Conservation (phyloP, 2,113 vertebrate species). For the Corapipo altera region DNA sequence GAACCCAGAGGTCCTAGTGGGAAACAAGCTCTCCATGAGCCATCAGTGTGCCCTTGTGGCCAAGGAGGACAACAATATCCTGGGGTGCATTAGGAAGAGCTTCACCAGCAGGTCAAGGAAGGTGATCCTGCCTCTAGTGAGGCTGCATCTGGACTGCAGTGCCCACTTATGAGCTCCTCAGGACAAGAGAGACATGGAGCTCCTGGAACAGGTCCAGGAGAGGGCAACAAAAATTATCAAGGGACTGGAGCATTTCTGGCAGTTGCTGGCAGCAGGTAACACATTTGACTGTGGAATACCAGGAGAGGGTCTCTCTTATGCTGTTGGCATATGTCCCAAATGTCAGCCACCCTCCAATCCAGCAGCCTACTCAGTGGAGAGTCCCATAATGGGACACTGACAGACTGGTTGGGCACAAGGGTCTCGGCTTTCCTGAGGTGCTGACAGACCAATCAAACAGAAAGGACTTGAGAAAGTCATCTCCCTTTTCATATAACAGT, state of each 20-base stretch:
- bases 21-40: not conserved
- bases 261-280: not conserved
- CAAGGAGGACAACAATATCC: not conserved
- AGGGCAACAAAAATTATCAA: not conserved
- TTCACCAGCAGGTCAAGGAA: not conserved
- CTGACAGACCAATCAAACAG: not conserved
- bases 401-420: not conserved
- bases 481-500: not conserved
- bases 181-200: not conserved
- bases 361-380: not conserved
- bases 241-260: not conserved
- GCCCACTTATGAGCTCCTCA: not conserved
- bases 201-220: not conserved
- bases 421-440: not conserved
- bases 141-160: not conserved
- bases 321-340: not conserved
- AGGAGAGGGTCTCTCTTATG: not conserved
- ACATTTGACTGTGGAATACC: not conserved
- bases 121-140: not conserved
- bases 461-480: not conserved
- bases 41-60: not conserved
- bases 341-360: not conserved
- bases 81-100: not conserved
- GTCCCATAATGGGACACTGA: not conserved
- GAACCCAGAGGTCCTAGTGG: not conserved